Evolutionary conservation across 2,113 vertebrate genomes (phyloP).

Genomic region (Cebus imitator): DNA sequence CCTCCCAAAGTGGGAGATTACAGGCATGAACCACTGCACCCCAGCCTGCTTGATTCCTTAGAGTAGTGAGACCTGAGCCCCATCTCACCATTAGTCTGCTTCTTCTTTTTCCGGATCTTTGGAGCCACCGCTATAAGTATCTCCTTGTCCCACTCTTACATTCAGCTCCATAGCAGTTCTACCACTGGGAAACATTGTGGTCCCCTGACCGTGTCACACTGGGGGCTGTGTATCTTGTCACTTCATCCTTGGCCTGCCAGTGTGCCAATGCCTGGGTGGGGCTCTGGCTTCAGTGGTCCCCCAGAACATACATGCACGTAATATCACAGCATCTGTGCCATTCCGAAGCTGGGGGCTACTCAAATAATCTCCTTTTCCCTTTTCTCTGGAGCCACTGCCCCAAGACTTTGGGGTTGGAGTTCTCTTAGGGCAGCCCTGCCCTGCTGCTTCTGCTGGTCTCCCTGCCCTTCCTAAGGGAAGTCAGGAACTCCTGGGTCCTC

Average conservation of each 20-base stretch:
- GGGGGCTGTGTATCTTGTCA: background rate
- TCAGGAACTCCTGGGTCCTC: conserved; percentile 45
- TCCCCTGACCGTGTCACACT: background rate
- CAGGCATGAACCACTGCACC: too few species aligned
- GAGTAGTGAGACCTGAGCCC: background rate
- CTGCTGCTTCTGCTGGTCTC: conserved; percentile 27
- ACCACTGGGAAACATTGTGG: background rate
- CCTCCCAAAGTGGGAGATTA: too few species aligned
- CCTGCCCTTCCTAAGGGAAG: background rate
- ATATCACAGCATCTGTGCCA: background rate
- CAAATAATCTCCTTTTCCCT: background rate
- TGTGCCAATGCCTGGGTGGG: conserved; percentile 49
- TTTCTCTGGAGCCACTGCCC: conserved; percentile 48
- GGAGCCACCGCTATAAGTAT: background rate
- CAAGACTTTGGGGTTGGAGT: background rate
- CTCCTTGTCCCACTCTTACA: background rate
- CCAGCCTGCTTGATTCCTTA: background rate
- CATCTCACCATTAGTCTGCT: rapidly evolving
- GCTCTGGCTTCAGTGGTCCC: background rate
- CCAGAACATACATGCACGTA: background rate
- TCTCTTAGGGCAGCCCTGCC: background rate
- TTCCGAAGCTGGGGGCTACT: background rate
- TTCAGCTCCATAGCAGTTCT: background rate
- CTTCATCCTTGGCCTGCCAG: background rate
- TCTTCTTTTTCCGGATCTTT: background rate